Base-by-base conservation (phyloP, 2,797 vertebrate species). In the Phyllotis vaccarum region DNA sequence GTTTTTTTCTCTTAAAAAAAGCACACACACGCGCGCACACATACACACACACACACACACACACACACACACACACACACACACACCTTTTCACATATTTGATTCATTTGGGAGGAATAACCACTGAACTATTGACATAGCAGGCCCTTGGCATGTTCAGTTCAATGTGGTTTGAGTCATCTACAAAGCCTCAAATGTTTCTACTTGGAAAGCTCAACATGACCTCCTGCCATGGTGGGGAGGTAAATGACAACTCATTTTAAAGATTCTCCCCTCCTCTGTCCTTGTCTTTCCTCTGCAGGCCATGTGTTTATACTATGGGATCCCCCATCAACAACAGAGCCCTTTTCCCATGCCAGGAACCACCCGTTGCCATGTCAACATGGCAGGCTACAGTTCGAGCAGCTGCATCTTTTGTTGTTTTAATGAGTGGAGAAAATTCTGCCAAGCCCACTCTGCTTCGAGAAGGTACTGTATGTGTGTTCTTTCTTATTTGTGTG, bases 251-350 rank as follows among this genome's bases (percentile, higher is more conserved):
- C 89, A 89, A 92, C 89, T 97, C 70, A 91, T 96, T 97, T 93
- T 87, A 96, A 97, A 94, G 95, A 92, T 89, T 91, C 86, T 94
- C 40, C 27, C 27, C 62, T 31, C 92, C 54, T 97, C 37, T 95
- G 88, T 98, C 95, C 97, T 98, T 98, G 98, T 96, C 78, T 98
- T 98, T 98, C 97, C 93, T 98, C 97, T 98, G 88, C 98, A 99
- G 99, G 98, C 98, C 99, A 78, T 99, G 99, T 98, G 99, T 99
- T 98, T 99, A 99, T 98, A 99, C 99, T 1, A 98, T 99, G 91
- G 99, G 99, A 96, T 99, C 99, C 21, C 99, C 99, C 94, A 99
- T 99, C 99, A 99, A 99, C 99, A 99, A 99, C 99, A 99, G 99
- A 98, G 99, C 99, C 89, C 99, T 99, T 97, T 99, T 99, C 98